A percentile compares a stretch with the other conserved stretches of the same genome.
phyloP scores from a whole-genome alignment of 2,113 vertebrate genomes.

The Rhinoderma darwinii region DNA sequence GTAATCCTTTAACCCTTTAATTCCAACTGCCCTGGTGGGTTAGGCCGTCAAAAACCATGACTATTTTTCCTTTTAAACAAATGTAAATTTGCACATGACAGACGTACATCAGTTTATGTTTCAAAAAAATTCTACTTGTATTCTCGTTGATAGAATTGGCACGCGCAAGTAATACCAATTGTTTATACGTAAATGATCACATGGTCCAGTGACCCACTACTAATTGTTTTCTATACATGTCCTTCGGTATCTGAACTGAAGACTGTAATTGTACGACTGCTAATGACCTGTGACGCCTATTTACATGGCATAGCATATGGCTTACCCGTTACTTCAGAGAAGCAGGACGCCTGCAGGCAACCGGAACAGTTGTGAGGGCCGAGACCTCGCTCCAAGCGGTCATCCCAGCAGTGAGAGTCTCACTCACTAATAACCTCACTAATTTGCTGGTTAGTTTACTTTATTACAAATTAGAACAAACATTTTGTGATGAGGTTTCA shows the following conservation, averaged over 20 bases:
- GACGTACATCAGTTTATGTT: background rate
- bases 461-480: background rate
- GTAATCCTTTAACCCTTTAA: constrained; percentile 26
- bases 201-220: background rate
- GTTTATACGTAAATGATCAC: constrained; percentile 16
- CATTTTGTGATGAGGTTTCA: background rate
- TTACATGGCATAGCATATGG: background rate
- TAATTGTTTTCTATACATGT: background rate
- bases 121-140: background rate
- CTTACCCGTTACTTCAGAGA: background rate
- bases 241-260: background rate
- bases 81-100: background rate
- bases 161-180: constrained; percentile 2
- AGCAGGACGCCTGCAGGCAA: background rate
- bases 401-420: background rate
- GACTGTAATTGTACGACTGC: background rate
- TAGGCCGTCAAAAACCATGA: background rate
- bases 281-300: background rate
- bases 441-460: background rate
- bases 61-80: background rate
- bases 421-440: background rate
- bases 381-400: background rate
- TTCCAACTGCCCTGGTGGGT: background rate
- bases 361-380: background rate
- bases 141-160: background rate